Conservation (phyloP, 64 coral and sea anemone genomes). For the Dendrophyllia cribrosa region DNA sequence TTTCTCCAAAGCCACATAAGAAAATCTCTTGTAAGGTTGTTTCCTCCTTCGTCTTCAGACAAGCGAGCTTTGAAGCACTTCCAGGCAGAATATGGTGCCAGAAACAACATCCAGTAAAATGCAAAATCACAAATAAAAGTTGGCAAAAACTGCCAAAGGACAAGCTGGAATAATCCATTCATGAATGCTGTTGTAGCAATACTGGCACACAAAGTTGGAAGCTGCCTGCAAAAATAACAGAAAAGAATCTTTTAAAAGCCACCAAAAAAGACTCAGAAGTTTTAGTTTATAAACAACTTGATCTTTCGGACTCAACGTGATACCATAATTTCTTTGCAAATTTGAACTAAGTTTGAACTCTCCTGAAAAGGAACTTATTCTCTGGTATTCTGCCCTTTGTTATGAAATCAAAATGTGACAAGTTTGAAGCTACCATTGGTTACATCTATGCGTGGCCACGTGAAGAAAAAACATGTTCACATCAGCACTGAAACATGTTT, state of each 20-base stretch:
- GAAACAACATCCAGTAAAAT: constrained; percentile 93
- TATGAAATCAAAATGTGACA: too few species aligned
- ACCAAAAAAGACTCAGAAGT: background rate
- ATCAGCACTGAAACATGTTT: too few species aligned
- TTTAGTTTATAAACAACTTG: too few species aligned
- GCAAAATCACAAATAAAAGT: constrained; percentile 73
- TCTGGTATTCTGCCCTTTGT: too few species aligned
- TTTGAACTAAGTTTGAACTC: too few species aligned
- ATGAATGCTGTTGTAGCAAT: constrained; percentile 39
- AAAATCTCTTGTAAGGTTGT: constrained; percentile 24
- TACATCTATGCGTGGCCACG: too few species aligned
- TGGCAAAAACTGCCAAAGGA: constrained; percentile 78
- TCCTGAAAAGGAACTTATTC: too few species aligned
- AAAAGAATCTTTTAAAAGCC: background rate
- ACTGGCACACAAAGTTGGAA: constrained; percentile 41
- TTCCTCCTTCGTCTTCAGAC: constrained; percentile 4
- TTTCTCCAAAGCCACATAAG: constrained; percentile 78
- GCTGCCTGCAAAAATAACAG: constrained; percentile 56
- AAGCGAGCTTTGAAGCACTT: constrained; percentile 60
- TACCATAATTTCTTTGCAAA: too few species aligned
- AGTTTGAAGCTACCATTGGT: too few species aligned
- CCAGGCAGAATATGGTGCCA: constrained; percentile 81
- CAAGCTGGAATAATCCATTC: constrained; percentile 78
- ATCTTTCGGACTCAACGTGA: too few species aligned
- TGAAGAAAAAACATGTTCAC: too few species aligned